Percentiles rank a stretch among this genome's conserved stretches.
Conservation (phyloP, 1,140 invertebrate species). For the Euwallacea similis region DNA sequence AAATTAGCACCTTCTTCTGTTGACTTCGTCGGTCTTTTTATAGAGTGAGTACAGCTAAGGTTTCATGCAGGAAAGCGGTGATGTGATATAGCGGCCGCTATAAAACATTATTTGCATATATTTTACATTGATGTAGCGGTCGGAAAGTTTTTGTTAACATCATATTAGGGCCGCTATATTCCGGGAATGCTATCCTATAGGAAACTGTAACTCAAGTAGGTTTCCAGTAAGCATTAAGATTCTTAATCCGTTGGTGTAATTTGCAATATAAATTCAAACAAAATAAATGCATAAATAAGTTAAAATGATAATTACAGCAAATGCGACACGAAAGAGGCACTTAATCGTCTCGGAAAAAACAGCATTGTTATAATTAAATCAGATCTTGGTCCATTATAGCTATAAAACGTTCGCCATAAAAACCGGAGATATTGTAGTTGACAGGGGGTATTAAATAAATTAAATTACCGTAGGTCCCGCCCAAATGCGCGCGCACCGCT, state of each 20-base stretch:
- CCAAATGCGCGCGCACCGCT: conserved; percentile 43
- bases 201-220: background rate
- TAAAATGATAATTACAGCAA: conserved; percentile 34
- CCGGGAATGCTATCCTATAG: background rate
- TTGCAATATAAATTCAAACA: conserved; percentile 2
- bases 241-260: background rate
- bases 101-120: too few species aligned
- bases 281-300: conserved; percentile 24
- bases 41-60: too few species aligned
- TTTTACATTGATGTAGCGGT: too few species aligned
- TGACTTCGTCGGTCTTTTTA: too few species aligned
- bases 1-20: too few species aligned
- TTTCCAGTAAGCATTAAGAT: background rate
- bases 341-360: conserved; percentile 22
- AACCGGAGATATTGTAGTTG: conserved; percentile 33
- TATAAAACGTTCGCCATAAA: conserved; percentile 33
- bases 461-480: conserved; percentile 31
- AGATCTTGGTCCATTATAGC: conserved; percentile 30
- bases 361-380: conserved; percentile 30
- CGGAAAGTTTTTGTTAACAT: too few species aligned
- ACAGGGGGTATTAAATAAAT: conserved; percentile 38
- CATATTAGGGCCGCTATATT: too few species aligned
- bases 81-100: too few species aligned
- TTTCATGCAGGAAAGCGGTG: too few species aligned
- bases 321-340: conserved; percentile 17